Conservation (phyloP, 2,797 vertebrate genomes). For the Antrozous pallidus region DNA sequence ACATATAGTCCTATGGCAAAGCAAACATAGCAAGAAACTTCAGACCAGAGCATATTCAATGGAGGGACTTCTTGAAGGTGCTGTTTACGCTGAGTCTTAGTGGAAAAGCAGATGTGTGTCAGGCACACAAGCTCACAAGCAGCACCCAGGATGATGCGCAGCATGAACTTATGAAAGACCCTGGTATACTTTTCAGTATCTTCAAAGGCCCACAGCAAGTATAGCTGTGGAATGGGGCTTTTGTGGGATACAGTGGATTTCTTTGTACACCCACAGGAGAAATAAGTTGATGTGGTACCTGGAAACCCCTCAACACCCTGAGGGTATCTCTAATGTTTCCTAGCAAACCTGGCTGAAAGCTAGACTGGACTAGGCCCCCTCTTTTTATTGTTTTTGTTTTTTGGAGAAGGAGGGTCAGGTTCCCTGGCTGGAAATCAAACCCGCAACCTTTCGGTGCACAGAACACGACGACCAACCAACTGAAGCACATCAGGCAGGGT, state of each 20-base stretch:
- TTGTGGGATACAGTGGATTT: neutral
- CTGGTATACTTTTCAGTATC: neutral
- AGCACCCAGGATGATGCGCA: neutral
- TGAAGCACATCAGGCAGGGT: neutral
- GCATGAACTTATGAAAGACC: neutral
- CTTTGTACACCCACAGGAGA: constrained; percentile 15
- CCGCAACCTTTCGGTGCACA: neutral
- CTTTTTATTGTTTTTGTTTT: constrained; percentile 67
- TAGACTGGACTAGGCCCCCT: constrained; percentile 48
- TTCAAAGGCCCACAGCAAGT: neutral
- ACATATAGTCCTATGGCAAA: neutral
- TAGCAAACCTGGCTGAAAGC: constrained; percentile 44
- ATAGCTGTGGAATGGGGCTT: neutral
- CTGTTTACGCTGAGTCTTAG: neutral
- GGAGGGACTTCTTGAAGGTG: neutral
- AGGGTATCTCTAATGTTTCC: neutral
- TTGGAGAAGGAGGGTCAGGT: too few relatives aligned
- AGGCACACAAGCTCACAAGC: neutral
- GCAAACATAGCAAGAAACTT: neutral
- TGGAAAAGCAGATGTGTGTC: neutral
- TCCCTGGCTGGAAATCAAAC: neutral
- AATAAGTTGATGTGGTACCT: neutral
- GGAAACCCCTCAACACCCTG: neutral
- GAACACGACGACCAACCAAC: neutral
- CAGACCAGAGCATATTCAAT: neutral